Evolutionary conservation across 23 tunicate genomes (phyloP), one percentile per base, ranked within the genome.

Genomic region (Botrylloides violaceus): DNA sequence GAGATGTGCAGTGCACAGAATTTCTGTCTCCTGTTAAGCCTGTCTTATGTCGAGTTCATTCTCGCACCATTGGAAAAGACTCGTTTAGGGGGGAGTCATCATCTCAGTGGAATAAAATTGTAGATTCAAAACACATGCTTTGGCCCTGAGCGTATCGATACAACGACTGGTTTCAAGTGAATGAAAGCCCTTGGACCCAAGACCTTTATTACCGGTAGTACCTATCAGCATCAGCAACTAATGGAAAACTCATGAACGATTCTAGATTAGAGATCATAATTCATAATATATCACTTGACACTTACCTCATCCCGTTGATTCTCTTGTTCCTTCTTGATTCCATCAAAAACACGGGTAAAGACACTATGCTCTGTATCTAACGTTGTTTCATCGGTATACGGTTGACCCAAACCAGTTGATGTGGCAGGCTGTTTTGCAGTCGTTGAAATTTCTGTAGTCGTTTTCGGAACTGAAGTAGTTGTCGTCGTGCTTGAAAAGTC

Each of bases 291-390:
- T 7, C 70, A 7, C 6, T 30, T 39, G 56, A 35, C 47, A 28
- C 31, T 23, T 6, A 68, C 30, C 47, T 68, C 37, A 68, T 43
- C 58, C 58, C 22, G 56, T 9, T 43, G 74, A 19, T 36, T 2
- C 3, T 24, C 57, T 25, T 43, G 36, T 6, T 35, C 21, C 36
- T 68, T 25, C 26, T 39, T 4, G 25, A 68, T 21, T 68, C 37
- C 37, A 20, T 68, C 37, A 2, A 43, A 32, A 26, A n/a, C n/a
- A n/a, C n/a, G n/a, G n/a, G n/a, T n/a, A n/a, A 37, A 68, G 1
- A 43, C 74, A 43, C 37, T 28, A 43, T 68, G 74, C 37, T 68
- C 74, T 20, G 43, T 1, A 22, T 68, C 57, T 0, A 68, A 19
- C 12, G 56, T 68, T 18, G 74, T 68, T 43, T 68, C 57, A 23